phyloP scores from a whole-genome alignment of 2,888 invertebrate species.

The Salpingus planirostris region DNA sequence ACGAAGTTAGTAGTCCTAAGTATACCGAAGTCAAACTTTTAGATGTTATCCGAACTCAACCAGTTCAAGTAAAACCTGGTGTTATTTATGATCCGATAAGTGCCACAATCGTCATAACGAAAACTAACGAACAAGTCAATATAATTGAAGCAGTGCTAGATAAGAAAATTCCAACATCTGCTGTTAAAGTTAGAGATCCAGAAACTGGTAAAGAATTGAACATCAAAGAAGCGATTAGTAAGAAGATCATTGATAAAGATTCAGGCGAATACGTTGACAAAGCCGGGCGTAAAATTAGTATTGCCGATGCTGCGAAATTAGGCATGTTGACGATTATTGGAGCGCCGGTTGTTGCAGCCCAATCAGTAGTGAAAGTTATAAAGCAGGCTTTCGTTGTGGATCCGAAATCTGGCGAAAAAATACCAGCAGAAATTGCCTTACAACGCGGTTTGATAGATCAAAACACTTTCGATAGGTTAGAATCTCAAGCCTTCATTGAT shows the following conservation, averaged over 20 bases:
- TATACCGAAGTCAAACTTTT: constrained; percentile 45
- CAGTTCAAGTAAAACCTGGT: constrained; percentile 62
- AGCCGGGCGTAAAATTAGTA: constrained; percentile 55
- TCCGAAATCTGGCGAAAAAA: constrained; percentile 69
- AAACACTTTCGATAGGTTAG: constrained; percentile 46
- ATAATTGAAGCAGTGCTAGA: constrained; percentile 68
- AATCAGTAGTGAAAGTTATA: constrained; percentile 59
- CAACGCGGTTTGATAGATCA: constrained; percentile 63
- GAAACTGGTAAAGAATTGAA: constrained; percentile 56
- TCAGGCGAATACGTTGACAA: constrained; percentile 61
- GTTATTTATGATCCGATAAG: constrained; percentile 72
- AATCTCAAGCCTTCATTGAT: constrained; percentile 37
- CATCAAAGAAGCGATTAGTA: constrained; percentile 66
- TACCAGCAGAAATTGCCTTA: constrained; percentile 74
- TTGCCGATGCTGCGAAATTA: constrained; percentile 67
- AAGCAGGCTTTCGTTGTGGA: constrained; percentile 55
- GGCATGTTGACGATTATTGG: constrained; percentile 70
- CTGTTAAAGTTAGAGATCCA: constrained; percentile 64
- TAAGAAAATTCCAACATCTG: constrained; percentile 59
- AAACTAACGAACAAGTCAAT: constrained; percentile 60
- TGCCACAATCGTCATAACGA: constrained; percentile 63
- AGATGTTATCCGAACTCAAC: constrained; percentile 47
- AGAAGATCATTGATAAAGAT: constrained; percentile 63
- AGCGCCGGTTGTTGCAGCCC: constrained; percentile 63
- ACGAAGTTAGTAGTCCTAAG: constrained; percentile 42